phyloP scores from a whole-genome alignment of 2,888 invertebrate species.

The Copidosoma aretas region DNA sequence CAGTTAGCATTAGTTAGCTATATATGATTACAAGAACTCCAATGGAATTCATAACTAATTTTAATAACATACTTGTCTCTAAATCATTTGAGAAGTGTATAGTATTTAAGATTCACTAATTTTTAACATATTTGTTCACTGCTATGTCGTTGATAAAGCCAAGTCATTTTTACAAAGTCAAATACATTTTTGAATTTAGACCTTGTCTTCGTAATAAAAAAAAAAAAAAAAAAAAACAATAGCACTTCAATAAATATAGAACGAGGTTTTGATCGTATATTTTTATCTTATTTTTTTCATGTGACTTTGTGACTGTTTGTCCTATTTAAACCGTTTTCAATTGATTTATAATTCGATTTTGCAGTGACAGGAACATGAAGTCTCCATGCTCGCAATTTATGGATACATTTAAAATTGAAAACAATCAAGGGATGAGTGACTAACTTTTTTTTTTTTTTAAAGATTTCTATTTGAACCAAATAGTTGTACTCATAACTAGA shows the following conservation, averaged over 20 bases:
- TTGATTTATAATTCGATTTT: slow-evolving; percentile 8
- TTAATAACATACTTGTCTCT: no score
- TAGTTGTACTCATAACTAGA: slow-evolving; percentile 22
- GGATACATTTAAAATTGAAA: slow-evolving; percentile 8
- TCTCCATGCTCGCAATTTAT: background rate
- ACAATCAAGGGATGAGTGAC: slow-evolving; percentile 12
- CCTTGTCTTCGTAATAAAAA: no score
- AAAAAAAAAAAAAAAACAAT: no score
- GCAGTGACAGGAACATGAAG: background rate
- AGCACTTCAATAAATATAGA: background rate
- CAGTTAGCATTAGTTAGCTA: slow-evolving; percentile 1
- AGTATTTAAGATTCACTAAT: no score
- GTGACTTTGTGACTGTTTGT: slow-evolving; percentile 3
- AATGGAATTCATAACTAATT: no score
- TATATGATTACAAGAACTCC: background rate
- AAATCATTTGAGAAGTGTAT: no score
- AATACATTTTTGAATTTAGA: no score
- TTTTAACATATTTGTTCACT: no score
- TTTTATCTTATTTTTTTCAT: background rate
- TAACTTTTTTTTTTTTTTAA: slow-evolving; percentile 20
- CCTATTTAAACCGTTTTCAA: slow-evolving; percentile 1
- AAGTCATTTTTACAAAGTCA: no score
- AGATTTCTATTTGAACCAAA: slow-evolving; percentile 16
- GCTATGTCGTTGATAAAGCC: no score
- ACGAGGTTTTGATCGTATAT: slow-evolving; percentile 13